Percentiles rank a stretch among this genome's conserved stretches.
Evolutionary conservation across 2,113 vertebrate genomes (phyloP).

Genomic region (Phylloscopus trochiloides): DNA sequence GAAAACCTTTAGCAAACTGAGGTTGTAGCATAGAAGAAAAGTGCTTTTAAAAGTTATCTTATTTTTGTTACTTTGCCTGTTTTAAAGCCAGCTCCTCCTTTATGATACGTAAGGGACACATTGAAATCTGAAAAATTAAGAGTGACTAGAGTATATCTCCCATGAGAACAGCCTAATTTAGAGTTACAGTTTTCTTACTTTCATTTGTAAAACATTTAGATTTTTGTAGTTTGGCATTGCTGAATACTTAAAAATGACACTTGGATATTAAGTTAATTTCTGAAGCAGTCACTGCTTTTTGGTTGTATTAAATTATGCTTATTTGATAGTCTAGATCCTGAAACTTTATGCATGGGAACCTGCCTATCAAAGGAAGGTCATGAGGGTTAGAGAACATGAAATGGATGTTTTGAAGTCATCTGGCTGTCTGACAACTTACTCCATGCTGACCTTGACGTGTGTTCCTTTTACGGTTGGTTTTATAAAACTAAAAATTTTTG

Average conservation of each 20-base stretch:
- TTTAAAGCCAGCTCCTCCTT: neutral
- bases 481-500: neutral
- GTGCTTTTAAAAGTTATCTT: neutral
- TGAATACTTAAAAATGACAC: neutral
- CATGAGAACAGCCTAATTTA: neutral
- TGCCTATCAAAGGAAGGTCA: slow-evolving; percentile 67
- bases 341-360: slow-evolving; percentile 73
- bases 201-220: neutral
- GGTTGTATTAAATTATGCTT: neutral
- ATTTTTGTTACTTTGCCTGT: neutral
- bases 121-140: neutral
- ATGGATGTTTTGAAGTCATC: slow-evolving; percentile 64
- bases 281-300: neutral
- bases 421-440: slow-evolving; percentile 66
- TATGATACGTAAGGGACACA: neutral
- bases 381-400: slow-evolving; percentile 63
- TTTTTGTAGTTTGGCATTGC: neutral
- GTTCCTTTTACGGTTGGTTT: slow-evolving; percentile 70
- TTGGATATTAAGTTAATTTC: neutral
- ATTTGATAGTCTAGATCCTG: slow-evolving; percentile 52
- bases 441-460: slow-evolving; percentile 68
- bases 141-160: neutral
- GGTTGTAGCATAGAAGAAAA: neutral
- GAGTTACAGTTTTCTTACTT: neutral
- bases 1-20: neutral